These are phyloP conservation scores for Phoxinus dragarum DNA, from an alignment of 2,797 vertebrate genomes.

Conservation along the genomic window DNA sequence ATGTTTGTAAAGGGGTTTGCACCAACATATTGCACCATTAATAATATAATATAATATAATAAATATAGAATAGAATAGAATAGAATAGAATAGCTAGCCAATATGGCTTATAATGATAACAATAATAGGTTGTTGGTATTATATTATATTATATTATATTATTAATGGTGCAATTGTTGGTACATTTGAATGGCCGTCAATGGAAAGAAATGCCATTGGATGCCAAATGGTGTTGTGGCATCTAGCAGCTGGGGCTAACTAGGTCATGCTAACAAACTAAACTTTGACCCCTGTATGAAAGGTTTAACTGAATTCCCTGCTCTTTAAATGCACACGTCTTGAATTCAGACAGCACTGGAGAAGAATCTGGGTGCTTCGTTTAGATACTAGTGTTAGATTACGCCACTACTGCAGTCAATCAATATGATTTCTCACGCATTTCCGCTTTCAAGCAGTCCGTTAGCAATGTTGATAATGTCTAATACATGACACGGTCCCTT, in stretches of 20 bases:
- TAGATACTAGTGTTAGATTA: conserved; percentile 15
- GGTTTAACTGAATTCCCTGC: not conserved
- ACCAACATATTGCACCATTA: not conserved
- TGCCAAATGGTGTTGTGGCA: too few relatives aligned
- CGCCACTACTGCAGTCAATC: conserved; percentile 3
- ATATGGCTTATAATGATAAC: not conserved
- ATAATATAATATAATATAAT: not conserved
- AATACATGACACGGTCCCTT: conserved; percentile 26
- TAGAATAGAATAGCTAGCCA: too few relatives aligned
- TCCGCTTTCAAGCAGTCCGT: conserved; percentile 9
- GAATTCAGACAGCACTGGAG: not conserved
- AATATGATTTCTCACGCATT: conserved; percentile 23
- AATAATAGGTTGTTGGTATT: not conserved
- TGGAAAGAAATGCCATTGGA: not conserved
- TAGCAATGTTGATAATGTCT: conserved; percentile 2
- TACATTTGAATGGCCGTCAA: not conserved
- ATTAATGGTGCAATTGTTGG: too few relatives aligned
- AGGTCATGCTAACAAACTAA: not conserved
- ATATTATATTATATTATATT: not conserved
- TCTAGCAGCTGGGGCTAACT: too few relatives aligned
- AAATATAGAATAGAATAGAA: not conserved
- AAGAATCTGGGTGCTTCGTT: conserved; percentile 4
- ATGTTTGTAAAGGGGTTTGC: not conserved
- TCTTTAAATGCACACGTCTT: not conserved
- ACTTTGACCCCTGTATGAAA: not conserved